These are phyloP conservation scores for Gnatocerus cornutus DNA, from an alignment of 2,888 invertebrate genomes.

Conservation along the genomic window DNA sequence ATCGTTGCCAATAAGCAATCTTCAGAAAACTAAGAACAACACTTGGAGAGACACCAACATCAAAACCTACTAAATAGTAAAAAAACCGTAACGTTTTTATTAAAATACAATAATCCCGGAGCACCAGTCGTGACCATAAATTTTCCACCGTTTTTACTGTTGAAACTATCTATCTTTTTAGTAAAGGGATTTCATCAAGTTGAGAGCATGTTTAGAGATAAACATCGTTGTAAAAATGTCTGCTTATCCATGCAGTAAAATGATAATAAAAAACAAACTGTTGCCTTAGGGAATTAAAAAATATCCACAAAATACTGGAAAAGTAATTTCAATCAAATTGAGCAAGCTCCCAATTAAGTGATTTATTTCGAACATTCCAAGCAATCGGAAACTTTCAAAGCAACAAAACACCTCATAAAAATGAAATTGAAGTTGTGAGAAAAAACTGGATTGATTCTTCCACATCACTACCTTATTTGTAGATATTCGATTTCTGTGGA, in stretches of 20 bases:
- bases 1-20: neutral
- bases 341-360: neutral
- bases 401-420: conserved; percentile 37
- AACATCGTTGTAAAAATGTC: conserved; percentile 25
- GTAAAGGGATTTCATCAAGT: conserved; percentile 18
- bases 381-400: conserved; percentile 35
- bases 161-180: conserved; percentile 5
- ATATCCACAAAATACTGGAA: neutral
- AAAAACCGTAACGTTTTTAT: too few species aligned
- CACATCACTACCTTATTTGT: conserved; percentile 38
- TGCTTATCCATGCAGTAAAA: conserved; percentile 9
- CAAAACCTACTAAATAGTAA: too few species aligned
- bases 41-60: too few species aligned
- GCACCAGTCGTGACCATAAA: too few species aligned
- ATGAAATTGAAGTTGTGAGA: conserved; percentile 38
- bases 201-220: conserved; percentile 26
- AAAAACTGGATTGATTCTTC: conserved; percentile 41
- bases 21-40: neutral
- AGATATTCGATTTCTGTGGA: conserved; percentile 33
- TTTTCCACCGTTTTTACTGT: too few species aligned
- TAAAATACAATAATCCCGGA: too few species aligned
- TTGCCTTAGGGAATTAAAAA: conserved; percentile 23
- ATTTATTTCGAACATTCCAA: conserved; percentile 16
- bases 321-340: conserved; percentile 2
- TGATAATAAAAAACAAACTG: conserved; percentile 23